Evolutionary conservation across 2,797 vertebrate genomes (phyloP).

Genomic region (Myiotriccus ornatus): DNA sequence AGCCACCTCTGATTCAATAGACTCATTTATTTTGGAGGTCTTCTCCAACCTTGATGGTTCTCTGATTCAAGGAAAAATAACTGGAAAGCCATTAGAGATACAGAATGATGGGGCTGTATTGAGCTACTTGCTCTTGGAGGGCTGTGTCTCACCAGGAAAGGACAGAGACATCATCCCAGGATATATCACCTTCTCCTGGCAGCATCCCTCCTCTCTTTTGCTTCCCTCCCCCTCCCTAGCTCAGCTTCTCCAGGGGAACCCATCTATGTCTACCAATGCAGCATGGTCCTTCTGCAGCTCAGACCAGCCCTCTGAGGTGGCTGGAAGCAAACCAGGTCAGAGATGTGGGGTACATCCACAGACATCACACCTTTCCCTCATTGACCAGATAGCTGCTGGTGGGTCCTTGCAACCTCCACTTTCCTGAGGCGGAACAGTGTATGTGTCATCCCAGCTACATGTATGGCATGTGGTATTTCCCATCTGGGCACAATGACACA

Average conservation of each 20-base stretch:
- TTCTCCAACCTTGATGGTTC: background rate
- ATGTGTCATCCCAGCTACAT: background rate
- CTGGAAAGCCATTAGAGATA: background rate
- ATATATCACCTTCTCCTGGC: background rate
- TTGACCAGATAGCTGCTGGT: background rate
- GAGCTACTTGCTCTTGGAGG: background rate
- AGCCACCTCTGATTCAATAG: background rate
- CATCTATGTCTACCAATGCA: background rate
- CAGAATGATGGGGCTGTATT: background rate
- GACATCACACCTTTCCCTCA: fast-evolving
- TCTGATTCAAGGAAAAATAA: background rate
- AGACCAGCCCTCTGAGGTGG: background rate
- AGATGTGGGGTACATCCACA: background rate
- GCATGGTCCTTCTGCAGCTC: background rate
- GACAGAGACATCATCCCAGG: background rate
- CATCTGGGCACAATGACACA: background rate
- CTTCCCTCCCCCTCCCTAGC: background rate
- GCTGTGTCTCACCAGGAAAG: background rate
- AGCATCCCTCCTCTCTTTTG: background rate
- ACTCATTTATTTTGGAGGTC: background rate
- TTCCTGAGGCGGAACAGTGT: background rate
- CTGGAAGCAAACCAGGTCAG: background rate
- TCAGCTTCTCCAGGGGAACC: background rate
- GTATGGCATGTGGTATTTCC: background rate
- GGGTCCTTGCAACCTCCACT: background rate